Base-by-base conservation (phyloP, 2,888 invertebrate species). In the Vandiemenella viatica region DNA sequence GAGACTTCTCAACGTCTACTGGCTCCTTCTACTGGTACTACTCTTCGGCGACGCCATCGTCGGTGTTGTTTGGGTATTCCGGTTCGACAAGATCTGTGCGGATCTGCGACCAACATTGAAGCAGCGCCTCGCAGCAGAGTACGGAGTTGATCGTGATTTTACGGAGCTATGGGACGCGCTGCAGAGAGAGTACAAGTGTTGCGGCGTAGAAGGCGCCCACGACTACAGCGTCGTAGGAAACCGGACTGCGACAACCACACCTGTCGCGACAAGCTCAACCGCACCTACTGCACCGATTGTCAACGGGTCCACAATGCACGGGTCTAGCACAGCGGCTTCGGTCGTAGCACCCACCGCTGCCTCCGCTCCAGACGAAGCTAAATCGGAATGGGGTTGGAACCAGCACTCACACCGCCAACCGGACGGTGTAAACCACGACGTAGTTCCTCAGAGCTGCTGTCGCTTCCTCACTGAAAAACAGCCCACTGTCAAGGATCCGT, bases 61-160 rank as follows among this genome's bases (percentile, higher is more conserved):
- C 55, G 88, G 88, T 43, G 79, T 87, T 50, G 83, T 84, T 60
- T 89, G 88, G 88, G 80, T 87, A 55, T 84, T 86, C 66, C 73
- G 82, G 37, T 83, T 83, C 64, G 82, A 83, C 61, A 73, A 75
- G 51, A 78, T 88, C 58, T 79, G 83, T 60, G 76, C 80, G 56
- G 83, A 83, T 58, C 70, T 89, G 46, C 74, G 78, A 57, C 83
- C 83, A 10, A 75, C 76, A 52, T 67, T 84, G 44, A 75, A 75
- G 55, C 67, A 74, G 41, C 71, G 75, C 23, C 63, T 80, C 55
- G 57, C 77, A 56, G 74, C 75, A 56, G 82, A 85, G 57, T 88
- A 88, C 71, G 80, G 80, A 49, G 72, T 74, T 42, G 80, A 82
- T 61, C 65, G 73, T 23, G 79, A 80, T 55, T 83, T 86, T 64